Conservation (phyloP, 2,113 vertebrate genomes). For the Coptodon bakossiorum region DNA sequence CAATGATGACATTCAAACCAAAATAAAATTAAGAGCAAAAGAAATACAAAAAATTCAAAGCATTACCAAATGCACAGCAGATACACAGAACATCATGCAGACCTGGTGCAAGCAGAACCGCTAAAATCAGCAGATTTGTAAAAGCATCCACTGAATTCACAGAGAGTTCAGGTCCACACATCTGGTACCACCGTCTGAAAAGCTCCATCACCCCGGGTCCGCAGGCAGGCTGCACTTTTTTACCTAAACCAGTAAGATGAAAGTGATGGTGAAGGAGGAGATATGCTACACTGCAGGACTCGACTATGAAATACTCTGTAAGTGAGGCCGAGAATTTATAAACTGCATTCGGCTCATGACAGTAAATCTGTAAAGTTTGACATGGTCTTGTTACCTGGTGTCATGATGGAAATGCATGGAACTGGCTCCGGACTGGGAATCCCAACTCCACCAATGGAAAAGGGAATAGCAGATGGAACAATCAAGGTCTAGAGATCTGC, state of each 20-base stretch:
- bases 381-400: background rate
- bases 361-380: background rate
- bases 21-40: background rate
- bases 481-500: background rate
- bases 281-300: accelerated
- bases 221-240: background rate
- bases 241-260: background rate
- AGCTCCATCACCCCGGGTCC: accelerated
- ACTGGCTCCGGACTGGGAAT: background rate
- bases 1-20: background rate
- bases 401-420: background rate
- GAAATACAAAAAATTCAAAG: background rate
- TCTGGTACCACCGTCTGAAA: background rate
- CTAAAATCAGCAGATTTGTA: background rate
- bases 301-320: background rate
- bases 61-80: background rate
- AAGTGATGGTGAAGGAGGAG: background rate
- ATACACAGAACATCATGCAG: accelerated
- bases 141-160: background rate
- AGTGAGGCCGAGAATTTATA: accelerated
- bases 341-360: accelerated
- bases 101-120: background rate
- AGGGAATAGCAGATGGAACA: accelerated
- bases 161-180: background rate
- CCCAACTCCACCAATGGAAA: background rate